Base-by-base conservation (phyloP, 2,888 invertebrate species). In the Nipponacmea schrenckii region DNA sequence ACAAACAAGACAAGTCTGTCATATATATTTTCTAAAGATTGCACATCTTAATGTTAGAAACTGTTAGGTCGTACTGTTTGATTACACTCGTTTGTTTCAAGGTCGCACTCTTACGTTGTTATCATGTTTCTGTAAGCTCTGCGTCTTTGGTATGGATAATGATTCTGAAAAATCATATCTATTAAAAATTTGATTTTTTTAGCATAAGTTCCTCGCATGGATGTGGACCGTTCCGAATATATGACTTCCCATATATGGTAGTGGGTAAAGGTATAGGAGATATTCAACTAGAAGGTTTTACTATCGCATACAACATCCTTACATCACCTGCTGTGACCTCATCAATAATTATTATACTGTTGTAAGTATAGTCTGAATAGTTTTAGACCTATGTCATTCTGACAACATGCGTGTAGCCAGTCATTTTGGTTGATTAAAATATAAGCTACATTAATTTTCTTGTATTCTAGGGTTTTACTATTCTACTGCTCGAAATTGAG, bases 331-430 rank as follows among this genome's bases (percentile, higher is more conserved):
- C 81, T 15, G 80, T 84, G 64, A 74, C 81, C 2, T 70, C 80
- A 14, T 77, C 80, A 24, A 65, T 85, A 17, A 73, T 86, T 20
- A 89, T 93, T n/a, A 91, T 94, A 75, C 90, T 93, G 3, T 90
- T 90, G 93, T 93, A 82, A 90, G 88, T 85, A 50, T 62, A n/a
- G n/a, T n/a, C n/a, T n/a, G n/a, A n/a, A n/a, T n/a, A n/a, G n/a
- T n/a, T n/a, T n/a, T n/a, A n/a, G n/a, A n/a, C n/a, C n/a, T n/a
- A n/a, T n/a, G n/a, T n/a, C n/a, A n/a, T n/a, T n/a, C n/a, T n/a
- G n/a, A n/a, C n/a, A n/a, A n/a, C n/a, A n/a, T n/a, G n/a, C n/a
- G n/a, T n/a, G n/a, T n/a, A n/a, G n/a, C n/a, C n/a, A n/a, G n/a
- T n/a, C n/a, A n/a, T n/a, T 14, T 50, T 8, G 31, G 5, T 5